phyloP scores from a whole-genome alignment of 2,797 vertebrate species.

The Acipenser oxyrinchus region DNA sequence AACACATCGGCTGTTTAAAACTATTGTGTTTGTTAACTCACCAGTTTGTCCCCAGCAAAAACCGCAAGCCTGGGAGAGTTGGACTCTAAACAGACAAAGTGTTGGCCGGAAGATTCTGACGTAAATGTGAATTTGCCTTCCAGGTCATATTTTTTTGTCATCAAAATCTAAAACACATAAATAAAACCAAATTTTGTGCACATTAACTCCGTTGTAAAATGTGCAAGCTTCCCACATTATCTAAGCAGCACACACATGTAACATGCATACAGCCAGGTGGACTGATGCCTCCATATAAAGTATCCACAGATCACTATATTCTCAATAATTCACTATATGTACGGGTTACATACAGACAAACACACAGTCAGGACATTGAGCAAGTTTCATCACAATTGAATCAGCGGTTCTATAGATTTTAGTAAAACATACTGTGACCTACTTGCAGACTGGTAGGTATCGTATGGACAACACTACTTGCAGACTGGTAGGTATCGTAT shows the following conservation, averaged over 20 bases:
- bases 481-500: too few species aligned
- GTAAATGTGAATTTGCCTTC: slow-evolving; percentile 77
- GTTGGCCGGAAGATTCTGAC: slow-evolving; percentile 68
- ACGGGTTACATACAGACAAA: not conserved
- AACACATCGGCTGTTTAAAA: not conserved
- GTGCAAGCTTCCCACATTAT: not conserved
- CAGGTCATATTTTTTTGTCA: slow-evolving; percentile 73
- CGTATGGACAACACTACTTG: too few species aligned
- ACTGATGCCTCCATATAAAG: not conserved
- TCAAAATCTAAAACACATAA: slow-evolving; percentile 49
- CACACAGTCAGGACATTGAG: too few species aligned
- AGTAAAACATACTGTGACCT: too few species aligned
- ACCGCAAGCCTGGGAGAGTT: slow-evolving; percentile 76
- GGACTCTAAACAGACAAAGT: slow-evolving; percentile 78
- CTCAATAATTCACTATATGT: too few species aligned
- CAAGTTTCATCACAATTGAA: too few species aligned
- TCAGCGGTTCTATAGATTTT: too few species aligned
- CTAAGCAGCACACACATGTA: not conserved
- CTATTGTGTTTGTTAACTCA: slow-evolving; percentile 41
- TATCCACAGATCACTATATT: too few species aligned
- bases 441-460: too few species aligned
- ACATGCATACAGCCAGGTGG: not conserved
- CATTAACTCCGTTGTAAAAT: not conserved
- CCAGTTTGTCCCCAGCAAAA: slow-evolving; percentile 66
- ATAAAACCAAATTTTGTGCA: not conserved